phyloP scores from a whole-genome alignment of 2,797 vertebrate genomes.

The Phaenicophaeus curvirostris region DNA sequence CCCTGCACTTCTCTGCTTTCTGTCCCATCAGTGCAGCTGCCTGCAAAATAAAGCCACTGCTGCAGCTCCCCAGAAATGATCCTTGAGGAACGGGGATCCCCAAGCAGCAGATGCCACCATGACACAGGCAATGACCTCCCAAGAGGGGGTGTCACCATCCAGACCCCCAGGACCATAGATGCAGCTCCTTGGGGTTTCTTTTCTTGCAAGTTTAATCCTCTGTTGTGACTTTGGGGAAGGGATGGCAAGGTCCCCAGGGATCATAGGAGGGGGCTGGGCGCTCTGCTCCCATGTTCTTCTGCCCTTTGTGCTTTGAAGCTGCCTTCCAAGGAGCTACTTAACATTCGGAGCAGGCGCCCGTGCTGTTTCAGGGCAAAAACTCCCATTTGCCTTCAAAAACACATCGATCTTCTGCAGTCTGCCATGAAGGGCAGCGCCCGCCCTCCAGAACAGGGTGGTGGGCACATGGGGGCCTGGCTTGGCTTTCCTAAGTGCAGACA shows the following conservation, averaged over 20 bases:
- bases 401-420: slow-evolving; percentile 25
- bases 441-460: not conserved
- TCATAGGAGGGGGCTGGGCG: not conserved
- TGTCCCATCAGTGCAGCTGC: not conserved
- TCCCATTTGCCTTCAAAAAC: slow-evolving; percentile 19
- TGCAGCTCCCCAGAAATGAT: not conserved
- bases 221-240: not conserved
- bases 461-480: not conserved
- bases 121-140: not conserved
- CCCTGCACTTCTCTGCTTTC: not conserved
- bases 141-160: not conserved
- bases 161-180: fast-evolving
- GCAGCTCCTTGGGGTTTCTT: fast-evolving
- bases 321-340: slow-evolving; percentile 40
- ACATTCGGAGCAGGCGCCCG: not conserved
- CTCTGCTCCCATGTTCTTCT: not conserved
- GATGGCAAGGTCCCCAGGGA: fast-evolving
- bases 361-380: slow-evolving; percentile 11
- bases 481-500: not conserved
- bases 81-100: not conserved
- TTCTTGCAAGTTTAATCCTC: not conserved
- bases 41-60: not conserved
- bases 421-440: not conserved
- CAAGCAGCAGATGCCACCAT: not conserved
- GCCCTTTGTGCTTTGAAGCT: not conserved